Evolutionary conservation across 2,888 invertebrate species (phyloP), one percentile per base, ranked within the genome.

Genomic region (Oxytorus armatus): DNA sequence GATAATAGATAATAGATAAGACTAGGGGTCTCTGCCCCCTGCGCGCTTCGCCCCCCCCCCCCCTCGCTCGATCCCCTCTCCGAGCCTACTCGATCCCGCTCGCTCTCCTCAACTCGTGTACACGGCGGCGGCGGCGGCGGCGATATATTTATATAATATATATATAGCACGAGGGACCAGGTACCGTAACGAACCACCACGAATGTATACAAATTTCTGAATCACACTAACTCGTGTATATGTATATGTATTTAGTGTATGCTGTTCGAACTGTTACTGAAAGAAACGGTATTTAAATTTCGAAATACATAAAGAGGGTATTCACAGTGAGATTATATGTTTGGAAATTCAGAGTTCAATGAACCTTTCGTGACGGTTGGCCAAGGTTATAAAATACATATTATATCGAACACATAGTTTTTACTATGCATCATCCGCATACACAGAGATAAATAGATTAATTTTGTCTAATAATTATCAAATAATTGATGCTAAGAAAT

Each of bases 221-320:
- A 44, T 44, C 44, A 69, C 69, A 42, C 55, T 44, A 11, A 29
- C 14, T 8, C 53, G n/a, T n/a, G 1, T 51, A 18, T 49, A 7
- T 63, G 14, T 47, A 25, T 16, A 47, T 33, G 16, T 23, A 23
- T 59, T 33, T 16, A 2, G 23, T 57, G 47, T 57, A 70, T 36
- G 39, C 39, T 42, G 61, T 61, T 14, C 61, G 29, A 77, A 49
- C 49, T 69, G 69, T 68, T 65, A 29, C 29, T 21, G 36, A 78
- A 77, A 80, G 73, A 77, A 80, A 80, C 80, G 80, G 80, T 80
- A 80, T 80, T 73, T 80, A 73, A 80, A 80, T 77, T 73, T 80
- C 77, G 77, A 80, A 73, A 77, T 53, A 72, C 51, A 57, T 25
- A 7, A n/a, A 77, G 47, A 63, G 65, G 16, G 14, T 36, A 29